These are phyloP conservation scores for Steinernema hermaphroditum DNA, from an alignment of 2,888 invertebrate species.

Conservation along the genomic window DNA sequence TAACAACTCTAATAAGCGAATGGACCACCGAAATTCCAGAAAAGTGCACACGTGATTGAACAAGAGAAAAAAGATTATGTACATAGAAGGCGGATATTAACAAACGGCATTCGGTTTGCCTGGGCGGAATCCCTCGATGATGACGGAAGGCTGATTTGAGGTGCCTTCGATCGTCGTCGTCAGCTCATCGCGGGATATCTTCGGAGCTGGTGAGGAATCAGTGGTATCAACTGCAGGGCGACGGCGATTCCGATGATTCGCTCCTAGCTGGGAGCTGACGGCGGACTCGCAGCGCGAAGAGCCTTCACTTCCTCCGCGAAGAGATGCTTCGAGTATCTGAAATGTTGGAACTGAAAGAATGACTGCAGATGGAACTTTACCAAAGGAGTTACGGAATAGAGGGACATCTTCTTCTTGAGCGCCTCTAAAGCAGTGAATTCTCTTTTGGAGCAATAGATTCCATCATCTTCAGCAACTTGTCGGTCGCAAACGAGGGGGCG, in stretches of 20 bases:
- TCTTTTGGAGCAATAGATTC: conserved; percentile 34
- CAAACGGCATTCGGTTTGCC: conserved; percentile 15
- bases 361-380: background rate
- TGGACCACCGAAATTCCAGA: conserved; percentile 20
- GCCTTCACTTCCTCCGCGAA: background rate
- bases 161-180: conserved; percentile 17
- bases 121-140: conserved; percentile 2
- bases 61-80: background rate
- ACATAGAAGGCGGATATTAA: background rate
- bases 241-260: background rate
- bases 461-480: conserved; percentile 33
- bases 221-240: background rate
- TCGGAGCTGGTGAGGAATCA: conserved; percentile 9
- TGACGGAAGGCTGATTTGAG: conserved; percentile 8
- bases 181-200: conserved; percentile 1
- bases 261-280: background rate
- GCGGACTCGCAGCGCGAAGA: background rate
- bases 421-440: conserved; percentile 37
- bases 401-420: conserved; percentile 32
- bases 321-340: conserved; percentile 5
- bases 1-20: conserved; percentile 29
- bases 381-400: conserved; percentile 1
- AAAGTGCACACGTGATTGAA: background rate
- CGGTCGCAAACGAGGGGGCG: conserved; percentile 22
- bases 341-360: background rate